Conservation (phyloP, 2,113 vertebrate species). For the Tauraco erythrolophus region DNA sequence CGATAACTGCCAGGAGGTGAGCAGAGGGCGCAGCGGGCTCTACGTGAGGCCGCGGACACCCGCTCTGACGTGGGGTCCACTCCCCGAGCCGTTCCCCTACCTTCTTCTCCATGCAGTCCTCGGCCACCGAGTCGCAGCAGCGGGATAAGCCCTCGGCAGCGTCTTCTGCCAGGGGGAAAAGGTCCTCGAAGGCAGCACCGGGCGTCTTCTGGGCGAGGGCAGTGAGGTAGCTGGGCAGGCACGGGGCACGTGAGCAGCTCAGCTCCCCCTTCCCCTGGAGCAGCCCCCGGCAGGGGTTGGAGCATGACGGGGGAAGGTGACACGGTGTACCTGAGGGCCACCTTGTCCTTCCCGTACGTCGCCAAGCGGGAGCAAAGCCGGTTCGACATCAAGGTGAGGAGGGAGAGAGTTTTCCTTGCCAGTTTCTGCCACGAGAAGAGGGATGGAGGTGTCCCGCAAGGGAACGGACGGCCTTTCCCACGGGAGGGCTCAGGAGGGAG, state of each 20-base stretch:
- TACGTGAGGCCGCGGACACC: too few relatives aligned
- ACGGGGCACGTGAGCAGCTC: background rate
- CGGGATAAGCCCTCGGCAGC: slow-evolving; percentile 54
- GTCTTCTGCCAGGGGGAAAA: slow-evolving; percentile 58
- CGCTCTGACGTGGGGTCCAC: fast-evolving
- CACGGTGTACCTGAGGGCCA: slow-evolving; percentile 67
- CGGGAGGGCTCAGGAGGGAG: fast-evolving
- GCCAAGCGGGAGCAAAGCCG: slow-evolving; percentile 67
- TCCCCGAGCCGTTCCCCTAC: background rate
- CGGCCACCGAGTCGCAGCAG: slow-evolving; percentile 63
- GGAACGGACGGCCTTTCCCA: fast-evolving
- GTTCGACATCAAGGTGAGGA: slow-evolving; percentile 73
- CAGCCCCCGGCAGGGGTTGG: too few relatives aligned
- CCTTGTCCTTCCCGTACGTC: slow-evolving; percentile 68
- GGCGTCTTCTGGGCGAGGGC: slow-evolving; percentile 74
- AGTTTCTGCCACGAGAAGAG: slow-evolving; percentile 65
- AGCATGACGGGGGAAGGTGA: too few relatives aligned
- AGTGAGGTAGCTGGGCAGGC: slow-evolving; percentile 66
- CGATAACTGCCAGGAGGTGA: slow-evolving; percentile 37
- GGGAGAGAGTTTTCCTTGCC: slow-evolving; percentile 63
- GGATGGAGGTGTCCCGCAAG: fast-evolving
- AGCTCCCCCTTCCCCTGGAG: background rate
- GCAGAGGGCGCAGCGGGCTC: fast-evolving
- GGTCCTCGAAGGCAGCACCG: slow-evolving; percentile 59
- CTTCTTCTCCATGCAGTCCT: slow-evolving; percentile 75